Evolutionary conservation across 2,888 invertebrate species (phyloP), one percentile per base, ranked within the genome.

Genomic region (Autographa gamma): DNA sequence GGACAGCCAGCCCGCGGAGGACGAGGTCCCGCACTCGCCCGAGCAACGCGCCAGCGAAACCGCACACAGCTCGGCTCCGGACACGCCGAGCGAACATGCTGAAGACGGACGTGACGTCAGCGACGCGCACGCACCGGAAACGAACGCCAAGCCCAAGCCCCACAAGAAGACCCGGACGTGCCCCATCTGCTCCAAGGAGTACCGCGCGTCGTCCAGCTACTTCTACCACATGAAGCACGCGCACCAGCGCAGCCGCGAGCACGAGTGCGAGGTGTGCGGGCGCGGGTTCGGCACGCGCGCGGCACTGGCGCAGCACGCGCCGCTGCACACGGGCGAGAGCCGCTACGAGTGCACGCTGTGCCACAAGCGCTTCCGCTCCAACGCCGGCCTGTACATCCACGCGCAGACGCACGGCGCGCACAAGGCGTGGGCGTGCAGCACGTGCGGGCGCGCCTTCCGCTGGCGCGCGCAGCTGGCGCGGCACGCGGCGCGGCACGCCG

Each of bases 151-250:
- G 19, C 65, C 75, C 60, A 66, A 48, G 65, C 60, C 2, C 32
- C 32, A 59, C 5, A 77, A 74, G n/a, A 77, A 76, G 59, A 64
- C 62, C n/a, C 93, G 93, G 34, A 91, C 92, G 2, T 96, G 96
- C 76, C 93, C 93, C 14, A 88, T 92, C 52, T 96, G 96, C 82
- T 89, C 90, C 5, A 96, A 96, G 78, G 89, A 88, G 63, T 96
- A 95, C 86, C 89, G 86, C 2, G 94, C 94, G n/a, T 85, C 93
- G 0, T 96, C 96, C 2, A 95, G 95, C 83, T 93, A 95, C 75
- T 95, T 95, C 85, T 96, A 96, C 80, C 96, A 96, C 83, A 83
- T 96, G 75, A 96, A 94, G 73, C 91, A 96, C 83, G 90, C 91
- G 14, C 96, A 96, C 86, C 88, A 86, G 0, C 90, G 91, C 13